Evolutionary conservation across 1,140 invertebrate genomes (phyloP).

Genomic region (Caenorhabditis briggsae): DNA sequence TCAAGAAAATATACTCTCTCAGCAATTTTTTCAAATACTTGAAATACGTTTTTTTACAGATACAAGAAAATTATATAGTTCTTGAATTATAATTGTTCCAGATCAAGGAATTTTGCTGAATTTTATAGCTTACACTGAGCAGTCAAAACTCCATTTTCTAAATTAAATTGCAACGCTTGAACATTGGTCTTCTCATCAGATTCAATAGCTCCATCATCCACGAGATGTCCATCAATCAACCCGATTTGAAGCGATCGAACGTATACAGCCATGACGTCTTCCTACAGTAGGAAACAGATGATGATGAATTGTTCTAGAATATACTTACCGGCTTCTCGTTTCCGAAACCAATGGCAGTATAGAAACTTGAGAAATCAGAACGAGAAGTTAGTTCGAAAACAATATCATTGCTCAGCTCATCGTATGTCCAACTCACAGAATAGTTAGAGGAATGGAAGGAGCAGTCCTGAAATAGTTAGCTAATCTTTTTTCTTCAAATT

Average conservation of each 20-base stretch:
- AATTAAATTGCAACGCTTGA: conserved; percentile 26
- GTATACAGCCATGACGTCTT: conserved; percentile 47
- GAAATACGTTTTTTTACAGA: too few species aligned
- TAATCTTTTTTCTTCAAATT: too few species aligned
- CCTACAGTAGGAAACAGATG: conserved; percentile 13
- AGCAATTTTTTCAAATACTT: too few species aligned
- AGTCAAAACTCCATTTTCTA: conserved; percentile 29
- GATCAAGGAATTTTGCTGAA: too few species aligned
- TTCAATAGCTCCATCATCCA: conserved; percentile 48
- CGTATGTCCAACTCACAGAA: conserved; percentile 59
- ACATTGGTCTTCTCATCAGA: conserved; percentile 42
- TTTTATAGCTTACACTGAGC: conserved; percentile 16
- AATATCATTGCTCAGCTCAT: conserved; percentile 60
- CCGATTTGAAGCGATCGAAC: conserved; percentile 44
- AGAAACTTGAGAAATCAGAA: conserved; percentile 55
- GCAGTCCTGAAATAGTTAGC: not conserved
- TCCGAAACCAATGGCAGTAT: conserved; percentile 58
- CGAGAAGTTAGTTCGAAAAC: conserved; percentile 60
- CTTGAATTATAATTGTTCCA: too few species aligned
- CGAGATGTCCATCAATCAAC: conserved; percentile 37
- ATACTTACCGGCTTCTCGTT: conserved; percentile 56
- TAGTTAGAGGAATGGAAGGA: conserved; percentile 46
- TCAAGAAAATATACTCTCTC: too few species aligned
- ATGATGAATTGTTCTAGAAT: not conserved
- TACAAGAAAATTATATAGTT: too few species aligned